Conservation (phyloP, 1,140 invertebrate species). For the Solen grandis region DNA sequence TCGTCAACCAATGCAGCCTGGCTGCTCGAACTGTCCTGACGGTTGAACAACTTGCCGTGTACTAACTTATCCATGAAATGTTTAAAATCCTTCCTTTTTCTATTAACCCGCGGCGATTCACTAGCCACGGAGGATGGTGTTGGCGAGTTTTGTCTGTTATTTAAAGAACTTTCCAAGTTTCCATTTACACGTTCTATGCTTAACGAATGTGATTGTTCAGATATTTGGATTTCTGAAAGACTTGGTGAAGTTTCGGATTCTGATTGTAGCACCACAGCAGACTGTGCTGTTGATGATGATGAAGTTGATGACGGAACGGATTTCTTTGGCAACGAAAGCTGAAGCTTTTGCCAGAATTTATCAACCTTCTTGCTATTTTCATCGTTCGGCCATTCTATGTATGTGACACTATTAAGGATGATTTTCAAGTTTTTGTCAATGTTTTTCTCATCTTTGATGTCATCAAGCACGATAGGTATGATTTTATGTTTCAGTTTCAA, state of each 20-base stretch:
- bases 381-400: slow-evolving; percentile 73
- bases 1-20: slow-evolving; percentile 43
- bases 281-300: background rate
- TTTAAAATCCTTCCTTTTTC: slow-evolving; percentile 29
- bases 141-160: background rate
- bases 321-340: slow-evolving; percentile 74
- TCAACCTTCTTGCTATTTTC: slow-evolving; percentile 63
- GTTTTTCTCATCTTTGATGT: slow-evolving; percentile 61
- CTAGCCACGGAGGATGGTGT: background rate
- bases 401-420: slow-evolving; percentile 75
- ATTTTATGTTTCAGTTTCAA: slow-evolving; percentile 76
- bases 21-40: slow-evolving; percentile 53
- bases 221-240: too few relatives aligned
- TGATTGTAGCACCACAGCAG: background rate
- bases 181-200: background rate
- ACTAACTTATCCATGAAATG: slow-evolving; percentile 49
- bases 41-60: slow-evolving; percentile 18
- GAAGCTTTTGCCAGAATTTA: slow-evolving; percentile 72
- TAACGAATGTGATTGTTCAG: background rate
- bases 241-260: slow-evolving; percentile 6
- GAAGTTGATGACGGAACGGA: slow-evolving; percentile 10
- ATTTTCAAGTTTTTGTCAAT: slow-evolving; percentile 70
- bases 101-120: slow-evolving; percentile 3
- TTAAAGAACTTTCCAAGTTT: background rate
- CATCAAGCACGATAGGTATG: slow-evolving; percentile 74